Evolutionary conservation across 2,113 vertebrate genomes (phyloP), one percentile per base, ranked within the genome.

Genomic region (Puffinus mauretanicus): DNA sequence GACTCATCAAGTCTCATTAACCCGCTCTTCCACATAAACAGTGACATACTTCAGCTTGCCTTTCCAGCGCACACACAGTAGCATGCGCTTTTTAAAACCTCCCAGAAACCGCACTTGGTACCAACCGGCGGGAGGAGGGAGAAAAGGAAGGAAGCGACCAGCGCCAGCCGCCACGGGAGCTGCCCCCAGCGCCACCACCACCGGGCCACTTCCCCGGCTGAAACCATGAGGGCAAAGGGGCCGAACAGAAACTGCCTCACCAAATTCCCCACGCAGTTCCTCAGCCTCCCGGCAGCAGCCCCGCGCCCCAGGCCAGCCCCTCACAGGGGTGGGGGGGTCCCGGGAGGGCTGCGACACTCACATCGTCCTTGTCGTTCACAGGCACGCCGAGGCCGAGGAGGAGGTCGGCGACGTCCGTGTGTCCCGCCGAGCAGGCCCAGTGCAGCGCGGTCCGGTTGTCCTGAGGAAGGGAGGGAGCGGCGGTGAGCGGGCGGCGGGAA

Each of bases 361-460:
- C 99, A 92, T 99, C 99, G 96, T 99, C 99, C 95, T 99, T 98
- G 64, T 98, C 97, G 91, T 98, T 97, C 66, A 99, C 98, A 15
- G 99, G 99, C 61, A 98, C 99, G 79, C 98, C 99, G 78, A 99
- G 95, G 40, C 98, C 96, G 11, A 99, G 95, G 40, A 99, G 98
- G 54, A 99, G 98, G 34, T 98, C 97, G 20, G 98, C 99, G 55
- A 99, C 98, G 27, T 98, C 94, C 36, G 97, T 97, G 97, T 99
- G 99, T 51, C 99, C 99, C 6, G 99, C 99, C 42, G 99, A 99
- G 94, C 99, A 99, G 25, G 99, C 99, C 99, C 99, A 99, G 73
- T 99, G 99, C 47, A 99, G 97, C 5, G 98, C 98, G 15, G 99
- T 99, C 75, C 99, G 98, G 24, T 97, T 95, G 97, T 99, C 99